These are phyloP conservation scores for Trimorus sp. DNA, from an alignment of 2,888 invertebrate species.

Conservation along the genomic window DNA sequence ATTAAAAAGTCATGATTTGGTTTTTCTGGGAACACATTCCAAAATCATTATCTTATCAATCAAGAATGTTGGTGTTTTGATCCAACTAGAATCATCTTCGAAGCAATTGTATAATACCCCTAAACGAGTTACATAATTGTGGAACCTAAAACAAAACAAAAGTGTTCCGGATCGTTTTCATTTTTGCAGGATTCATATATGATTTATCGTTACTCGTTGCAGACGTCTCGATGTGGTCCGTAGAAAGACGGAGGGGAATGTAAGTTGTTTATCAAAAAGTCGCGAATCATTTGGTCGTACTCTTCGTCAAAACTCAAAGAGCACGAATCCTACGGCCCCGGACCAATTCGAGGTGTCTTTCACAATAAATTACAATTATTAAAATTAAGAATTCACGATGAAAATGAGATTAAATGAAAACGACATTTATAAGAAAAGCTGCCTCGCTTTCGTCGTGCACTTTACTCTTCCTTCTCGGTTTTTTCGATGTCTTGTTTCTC, in stretches of 20 bases:
- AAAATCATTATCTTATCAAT: too few relatives aligned
- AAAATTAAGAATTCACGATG: constrained; percentile 29
- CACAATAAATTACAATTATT: constrained; percentile 47
- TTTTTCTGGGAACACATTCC: too few relatives aligned
- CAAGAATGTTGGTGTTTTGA: too few relatives aligned
- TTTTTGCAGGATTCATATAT: constrained; percentile 29
- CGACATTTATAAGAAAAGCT: constrained; percentile 3
- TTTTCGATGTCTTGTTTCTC: constrained; percentile 80
- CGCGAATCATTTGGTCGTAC: background rate
- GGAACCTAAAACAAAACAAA: too few relatives aligned
- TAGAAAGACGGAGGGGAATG: constrained; percentile 7
- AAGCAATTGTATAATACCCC: too few relatives aligned
- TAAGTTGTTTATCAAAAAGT: constrained; percentile 21
- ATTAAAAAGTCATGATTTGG: too few relatives aligned
- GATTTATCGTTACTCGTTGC: constrained; percentile 25
- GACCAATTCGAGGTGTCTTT: constrained; percentile 5
- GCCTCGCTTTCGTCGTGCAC: too few relatives aligned
- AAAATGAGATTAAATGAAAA: constrained; percentile 38
- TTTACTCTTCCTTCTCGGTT: constrained; percentile 78
- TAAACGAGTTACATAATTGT: too few relatives aligned
- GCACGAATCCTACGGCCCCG: background rate
- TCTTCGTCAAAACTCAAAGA: background rate
- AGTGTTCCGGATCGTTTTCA: background rate
- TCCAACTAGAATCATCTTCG: too few relatives aligned
- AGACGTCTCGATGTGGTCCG: constrained; percentile 10